These are phyloP conservation scores for Panonychus citri DNA, from an alignment of 1,140 invertebrate genomes.

Conservation along the genomic window DNA sequence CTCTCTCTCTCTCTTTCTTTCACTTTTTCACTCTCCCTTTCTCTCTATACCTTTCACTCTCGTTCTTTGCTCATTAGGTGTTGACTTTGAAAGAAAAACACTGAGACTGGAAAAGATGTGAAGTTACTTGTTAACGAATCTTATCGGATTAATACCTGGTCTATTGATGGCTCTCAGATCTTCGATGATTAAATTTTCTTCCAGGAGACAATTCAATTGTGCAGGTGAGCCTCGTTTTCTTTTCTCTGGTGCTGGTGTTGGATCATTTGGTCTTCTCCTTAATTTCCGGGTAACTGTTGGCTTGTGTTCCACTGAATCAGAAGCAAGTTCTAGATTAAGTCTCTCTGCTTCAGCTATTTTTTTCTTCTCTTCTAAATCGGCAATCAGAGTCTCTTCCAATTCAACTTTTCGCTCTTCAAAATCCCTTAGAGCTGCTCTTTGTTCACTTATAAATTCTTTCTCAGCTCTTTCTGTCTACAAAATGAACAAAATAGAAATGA, in stretches of 20 bases:
- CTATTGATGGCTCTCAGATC: slow-evolving; percentile 62
- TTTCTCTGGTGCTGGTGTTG: slow-evolving; percentile 45
- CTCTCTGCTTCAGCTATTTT: slow-evolving; percentile 67
- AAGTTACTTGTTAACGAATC: not conserved
- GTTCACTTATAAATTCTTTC: slow-evolving; percentile 61
- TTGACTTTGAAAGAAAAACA: not conserved
- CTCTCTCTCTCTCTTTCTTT: too few relatives aligned
- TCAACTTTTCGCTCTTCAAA: slow-evolving; percentile 88
- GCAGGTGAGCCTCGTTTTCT: slow-evolving; percentile 37
- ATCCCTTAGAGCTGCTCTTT: slow-evolving; percentile 61
- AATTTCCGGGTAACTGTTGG: slow-evolving; percentile 55
- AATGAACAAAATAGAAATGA: not conserved
- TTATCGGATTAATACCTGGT: slow-evolving; percentile 18
- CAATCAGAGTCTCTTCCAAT: slow-evolving; percentile 61
- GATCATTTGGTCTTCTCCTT: slow-evolving; percentile 71
- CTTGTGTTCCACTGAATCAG: slow-evolving; percentile 27
- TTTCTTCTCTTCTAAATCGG: slow-evolving; percentile 76
- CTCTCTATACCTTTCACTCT: too few relatives aligned
- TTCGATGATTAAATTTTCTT: slow-evolving; percentile 65
- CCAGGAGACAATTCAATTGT: slow-evolving; percentile 57
- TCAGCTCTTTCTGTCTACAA: slow-evolving; percentile 50
- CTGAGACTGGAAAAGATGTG: not conserved
- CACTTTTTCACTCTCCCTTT: too few relatives aligned
- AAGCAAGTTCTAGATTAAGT: slow-evolving; percentile 56
- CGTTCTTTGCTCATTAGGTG: too few relatives aligned